Conservation (phyloP, 2,113 vertebrate species). For the Girardinichthys multiradiatus region DNA sequence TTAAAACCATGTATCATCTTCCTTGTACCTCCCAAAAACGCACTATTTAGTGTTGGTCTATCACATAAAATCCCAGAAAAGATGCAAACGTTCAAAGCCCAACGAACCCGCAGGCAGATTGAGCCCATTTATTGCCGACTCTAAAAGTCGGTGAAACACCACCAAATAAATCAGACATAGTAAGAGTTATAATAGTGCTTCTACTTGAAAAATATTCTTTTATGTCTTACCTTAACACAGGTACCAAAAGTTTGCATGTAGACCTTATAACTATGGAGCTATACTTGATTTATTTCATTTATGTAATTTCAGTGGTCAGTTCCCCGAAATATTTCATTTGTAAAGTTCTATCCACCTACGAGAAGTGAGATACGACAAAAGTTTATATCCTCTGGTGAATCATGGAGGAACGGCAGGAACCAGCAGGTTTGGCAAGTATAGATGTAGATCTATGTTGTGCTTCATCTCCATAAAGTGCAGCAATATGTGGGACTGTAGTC, state of each 20-base stretch:
- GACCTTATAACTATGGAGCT: no score
- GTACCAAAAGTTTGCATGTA: no score
- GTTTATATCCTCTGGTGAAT: conserved; percentile 31
- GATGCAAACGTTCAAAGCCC: neutral
- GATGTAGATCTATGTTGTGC: conserved; percentile 39
- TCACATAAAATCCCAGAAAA: neutral
- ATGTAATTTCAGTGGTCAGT: no score
- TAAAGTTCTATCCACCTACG: conserved; percentile 2
- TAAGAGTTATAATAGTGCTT: no score
- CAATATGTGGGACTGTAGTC: conserved; percentile 20
- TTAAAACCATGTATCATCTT: neutral
- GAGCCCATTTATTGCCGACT: no score
- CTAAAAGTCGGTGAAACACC: no score
- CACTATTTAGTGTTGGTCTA: neutral
- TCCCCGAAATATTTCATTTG: conserved; percentile 12
- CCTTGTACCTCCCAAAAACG: neutral
- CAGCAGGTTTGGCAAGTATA: conserved; percentile 29
- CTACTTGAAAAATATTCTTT: no score
- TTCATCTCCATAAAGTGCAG: conserved; percentile 35
- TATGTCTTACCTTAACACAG: no score
- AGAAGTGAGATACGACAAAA: conserved; percentile 18
- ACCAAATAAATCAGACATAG: no score
- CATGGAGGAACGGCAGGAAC: conserved; percentile 14
- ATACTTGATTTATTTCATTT: no score
- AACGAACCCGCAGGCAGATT: no score